Percentiles rank a stretch among this genome's conserved stretches.
Evolutionary conservation across 2,888 invertebrate genomes (phyloP).

Genomic region (Augiades crinisus): DNA sequence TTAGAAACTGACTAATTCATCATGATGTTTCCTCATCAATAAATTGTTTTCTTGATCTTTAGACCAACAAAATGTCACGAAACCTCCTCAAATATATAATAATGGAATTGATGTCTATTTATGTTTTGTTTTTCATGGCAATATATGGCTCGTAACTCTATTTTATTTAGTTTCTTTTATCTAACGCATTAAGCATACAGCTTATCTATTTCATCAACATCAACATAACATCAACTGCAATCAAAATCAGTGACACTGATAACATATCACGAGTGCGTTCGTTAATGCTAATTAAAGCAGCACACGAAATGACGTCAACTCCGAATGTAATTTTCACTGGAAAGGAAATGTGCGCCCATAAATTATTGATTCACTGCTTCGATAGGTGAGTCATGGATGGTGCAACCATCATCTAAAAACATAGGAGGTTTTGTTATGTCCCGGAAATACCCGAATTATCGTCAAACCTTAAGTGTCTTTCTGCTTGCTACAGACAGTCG

Average conservation of each 20-base stretch:
- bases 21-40: not conserved
- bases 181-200: too few species aligned
- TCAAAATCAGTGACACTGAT: constrained; percentile 30
- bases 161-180: too few species aligned
- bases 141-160: too few species aligned
- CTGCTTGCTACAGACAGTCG: too few species aligned
- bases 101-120: too few species aligned
- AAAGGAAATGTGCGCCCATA: constrained; percentile 19
- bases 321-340: constrained; percentile 16
- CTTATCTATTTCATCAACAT: too few species aligned
- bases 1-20: constrained; percentile 13
- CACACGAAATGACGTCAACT: constrained; percentile 33
- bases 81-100: too few species aligned
- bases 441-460: too few species aligned
- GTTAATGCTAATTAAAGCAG: constrained; percentile 12
- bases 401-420: too few species aligned
- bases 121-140: too few species aligned
- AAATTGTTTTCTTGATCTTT: not conserved
- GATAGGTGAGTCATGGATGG: constrained; percentile 14
- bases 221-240: not conserved
- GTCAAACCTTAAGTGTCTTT: too few species aligned
- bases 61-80: not conserved
- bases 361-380: constrained; percentile 19
- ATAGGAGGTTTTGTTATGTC: too few species aligned
- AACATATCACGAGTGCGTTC: constrained; percentile 27